Conservation (phyloP, 2,888 invertebrate species). For the Ptilodon capucinus region DNA sequence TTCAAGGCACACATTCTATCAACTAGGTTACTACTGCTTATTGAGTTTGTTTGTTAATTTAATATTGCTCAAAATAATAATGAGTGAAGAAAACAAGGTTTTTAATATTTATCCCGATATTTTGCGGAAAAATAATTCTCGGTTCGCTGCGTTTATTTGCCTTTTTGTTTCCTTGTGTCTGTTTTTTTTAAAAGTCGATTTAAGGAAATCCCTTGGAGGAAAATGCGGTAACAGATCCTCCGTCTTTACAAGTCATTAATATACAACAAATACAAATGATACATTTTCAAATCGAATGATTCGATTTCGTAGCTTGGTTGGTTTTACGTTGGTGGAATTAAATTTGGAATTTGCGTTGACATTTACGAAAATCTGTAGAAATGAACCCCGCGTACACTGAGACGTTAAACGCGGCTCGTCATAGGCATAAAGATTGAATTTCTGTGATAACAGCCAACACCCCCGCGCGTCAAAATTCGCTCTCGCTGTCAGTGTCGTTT, state of each 20-base stretch:
- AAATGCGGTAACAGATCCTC: constrained; percentile 40
- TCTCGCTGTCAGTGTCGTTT: no score
- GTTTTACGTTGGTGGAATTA: constrained; percentile 1
- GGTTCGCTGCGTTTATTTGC: constrained; percentile 54
- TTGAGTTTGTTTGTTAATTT: constrained; percentile 46
- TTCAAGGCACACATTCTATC: no score
- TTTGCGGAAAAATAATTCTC: constrained; percentile 43
- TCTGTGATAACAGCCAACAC: no score
- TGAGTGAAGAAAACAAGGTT: constrained; percentile 46
- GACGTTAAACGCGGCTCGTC: no score
- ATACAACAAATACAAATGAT: constrained; percentile 43
- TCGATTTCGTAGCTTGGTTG: neutral
- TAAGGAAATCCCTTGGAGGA: constrained; percentile 33
- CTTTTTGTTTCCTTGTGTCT: constrained; percentile 53
- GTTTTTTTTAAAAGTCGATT: constrained; percentile 58
- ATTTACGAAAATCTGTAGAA: neutral
- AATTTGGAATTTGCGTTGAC: neutral
- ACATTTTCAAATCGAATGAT: constrained; percentile 39
- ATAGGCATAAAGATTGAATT: no score
- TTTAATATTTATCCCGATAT: constrained; percentile 63
- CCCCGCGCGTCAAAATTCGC: no score
- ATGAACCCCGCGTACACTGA: no score
- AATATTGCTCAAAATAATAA: constrained; percentile 50
- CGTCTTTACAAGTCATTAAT: constrained; percentile 55
- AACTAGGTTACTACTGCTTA: no score